Conservation (phyloP, 2,113 vertebrate species). For the Serilophus lunatus region DNA sequence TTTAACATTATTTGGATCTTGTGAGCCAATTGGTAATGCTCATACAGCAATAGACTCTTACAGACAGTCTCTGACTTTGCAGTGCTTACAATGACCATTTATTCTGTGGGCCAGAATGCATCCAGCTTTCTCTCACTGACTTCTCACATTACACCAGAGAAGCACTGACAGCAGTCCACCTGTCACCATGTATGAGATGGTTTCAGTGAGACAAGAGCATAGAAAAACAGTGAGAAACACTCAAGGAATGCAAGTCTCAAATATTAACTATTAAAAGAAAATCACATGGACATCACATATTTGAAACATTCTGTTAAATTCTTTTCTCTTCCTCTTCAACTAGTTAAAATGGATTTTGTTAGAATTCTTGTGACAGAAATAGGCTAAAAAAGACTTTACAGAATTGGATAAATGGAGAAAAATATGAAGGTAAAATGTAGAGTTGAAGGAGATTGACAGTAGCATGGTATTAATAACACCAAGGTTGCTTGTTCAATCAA, state of each 20-base stretch:
- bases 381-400: background rate
- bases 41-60: background rate
- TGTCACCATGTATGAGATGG: background rate
- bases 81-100: background rate
- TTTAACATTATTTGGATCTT: background rate
- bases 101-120: background rate
- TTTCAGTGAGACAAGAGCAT: background rate
- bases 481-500: background rate
- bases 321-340: background rate
- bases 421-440: background rate
- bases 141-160: background rate
- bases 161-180: background rate
- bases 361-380: background rate
- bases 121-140: background rate
- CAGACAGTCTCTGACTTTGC: background rate
- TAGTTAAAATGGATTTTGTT: background rate
- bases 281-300: background rate
- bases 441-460: background rate
- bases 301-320: background rate
- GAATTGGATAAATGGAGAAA: background rate
- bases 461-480: background rate
- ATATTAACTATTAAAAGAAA: background rate
- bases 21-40: accelerated
- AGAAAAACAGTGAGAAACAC: background rate
- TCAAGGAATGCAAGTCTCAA: background rate